These are phyloP conservation scores for Vombatus ursinus DNA, from an alignment of 2,113 vertebrate genomes.

Conservation along the genomic window DNA sequence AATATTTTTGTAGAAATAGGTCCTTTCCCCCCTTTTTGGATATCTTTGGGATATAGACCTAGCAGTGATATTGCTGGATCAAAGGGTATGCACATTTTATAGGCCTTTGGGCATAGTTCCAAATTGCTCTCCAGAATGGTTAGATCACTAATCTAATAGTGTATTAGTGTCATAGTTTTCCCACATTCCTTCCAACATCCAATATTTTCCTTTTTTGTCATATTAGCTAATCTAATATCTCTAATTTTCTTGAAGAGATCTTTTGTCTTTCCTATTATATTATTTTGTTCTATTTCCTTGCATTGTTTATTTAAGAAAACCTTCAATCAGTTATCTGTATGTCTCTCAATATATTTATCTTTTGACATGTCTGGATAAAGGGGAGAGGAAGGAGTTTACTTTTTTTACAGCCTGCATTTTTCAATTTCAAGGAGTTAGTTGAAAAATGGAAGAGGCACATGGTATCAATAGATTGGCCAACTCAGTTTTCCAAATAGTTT, in stretches of 20 bases:
- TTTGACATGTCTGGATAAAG: constrained; percentile 7
- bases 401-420: background rate
- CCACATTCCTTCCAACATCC: too few species aligned
- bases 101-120: too few species aligned
- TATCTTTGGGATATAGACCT: too few species aligned
- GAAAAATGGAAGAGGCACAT: background rate
- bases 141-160: too few species aligned
- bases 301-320: background rate
- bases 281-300: background rate
- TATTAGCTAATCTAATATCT: too few species aligned
- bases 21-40: too few species aligned
- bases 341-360: constrained; percentile 5
- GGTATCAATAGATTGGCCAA: constrained; percentile 3
- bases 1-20: too few species aligned
- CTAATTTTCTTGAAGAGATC: background rate
- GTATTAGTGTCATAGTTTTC: too few species aligned
- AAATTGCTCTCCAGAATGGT: too few species aligned
- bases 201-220: too few species aligned
- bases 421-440: background rate
- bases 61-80: too few species aligned
- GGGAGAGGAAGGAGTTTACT: background rate
- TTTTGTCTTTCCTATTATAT: background rate
- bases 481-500: background rate
- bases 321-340: background rate
- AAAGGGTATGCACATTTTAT: too few species aligned